phyloP scores from a whole-genome alignment of 2,888 invertebrate species.

The Abrostola triplasia region DNA sequence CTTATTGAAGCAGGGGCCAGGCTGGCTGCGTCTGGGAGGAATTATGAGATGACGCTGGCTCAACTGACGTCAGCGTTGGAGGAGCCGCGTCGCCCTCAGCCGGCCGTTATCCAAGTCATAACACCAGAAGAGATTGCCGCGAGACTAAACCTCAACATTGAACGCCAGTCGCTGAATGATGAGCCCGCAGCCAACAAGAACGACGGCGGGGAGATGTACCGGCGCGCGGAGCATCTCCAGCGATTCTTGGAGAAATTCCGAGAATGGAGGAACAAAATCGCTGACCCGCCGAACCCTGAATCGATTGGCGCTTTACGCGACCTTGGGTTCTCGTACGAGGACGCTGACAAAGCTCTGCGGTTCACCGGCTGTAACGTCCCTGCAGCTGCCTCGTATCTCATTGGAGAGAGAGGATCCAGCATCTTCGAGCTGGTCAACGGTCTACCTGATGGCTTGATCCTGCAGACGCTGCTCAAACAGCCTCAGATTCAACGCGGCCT shows the following conservation, averaged over 20 bases:
- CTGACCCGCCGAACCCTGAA: constrained; percentile 74
- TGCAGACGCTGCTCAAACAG: constrained; percentile 79
- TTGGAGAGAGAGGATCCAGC: constrained; percentile 82
- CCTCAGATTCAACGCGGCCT: constrained; percentile 83
- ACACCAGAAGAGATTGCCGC: constrained; percentile 81
- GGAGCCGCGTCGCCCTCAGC: constrained; percentile 67
- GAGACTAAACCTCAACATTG: constrained; percentile 54
- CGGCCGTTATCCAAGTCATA: constrained; percentile 74
- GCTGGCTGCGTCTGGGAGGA: constrained; percentile 79
- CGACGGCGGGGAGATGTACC: constrained; percentile 61
- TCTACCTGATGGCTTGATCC: constrained; percentile 77
- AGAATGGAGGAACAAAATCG: constrained; percentile 74
- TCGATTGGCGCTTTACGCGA: constrained; percentile 72
- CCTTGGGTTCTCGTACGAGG: constrained; percentile 74
- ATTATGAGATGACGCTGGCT: constrained; percentile 77
- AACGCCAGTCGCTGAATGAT: constrained; percentile 51
- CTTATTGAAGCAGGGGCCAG: constrained; percentile 82
- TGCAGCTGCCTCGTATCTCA: constrained; percentile 81
- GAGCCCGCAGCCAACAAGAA: constrained; percentile 31
- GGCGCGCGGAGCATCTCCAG: constrained; percentile 77
- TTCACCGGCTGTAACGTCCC: constrained; percentile 80
- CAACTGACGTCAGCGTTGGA: constrained; percentile 79
- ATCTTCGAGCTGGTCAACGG: constrained; percentile 81
- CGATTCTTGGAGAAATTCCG: constrained; percentile 80
- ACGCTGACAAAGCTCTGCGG: constrained; percentile 75